Base-by-base conservation (phyloP, 2,888 invertebrate genomes). In the Amphipoea lucens region DNA sequence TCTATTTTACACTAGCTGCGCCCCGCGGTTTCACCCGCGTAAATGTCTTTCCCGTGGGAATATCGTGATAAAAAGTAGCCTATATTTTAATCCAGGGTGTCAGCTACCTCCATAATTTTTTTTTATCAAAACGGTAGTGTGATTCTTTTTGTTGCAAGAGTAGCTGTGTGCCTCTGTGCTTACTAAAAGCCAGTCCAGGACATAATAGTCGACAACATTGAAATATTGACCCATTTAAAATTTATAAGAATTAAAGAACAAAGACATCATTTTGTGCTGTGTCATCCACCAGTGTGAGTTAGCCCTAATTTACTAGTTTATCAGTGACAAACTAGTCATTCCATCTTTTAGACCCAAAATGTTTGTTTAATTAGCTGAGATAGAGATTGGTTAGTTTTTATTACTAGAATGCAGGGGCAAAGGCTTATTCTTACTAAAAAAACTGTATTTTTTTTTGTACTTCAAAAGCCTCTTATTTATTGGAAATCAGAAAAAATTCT, bases 211-310 rank as follows among this genome's bases (percentile, higher is more conserved):
- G 3, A 14, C 9, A 72, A 36, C 4, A 48, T 36, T 6, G 36
- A 48, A 48, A 72, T 72, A 2, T 48, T 73, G 29, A 14, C 4
- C 4, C 7, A 45, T 36, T 71, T 48, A 6, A 48, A 17, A 36
- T 76, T 48, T n/a, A 48, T 76, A 29, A 60, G 4, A 36, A 69
- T 45, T 70, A 36, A 42, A 68, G 68, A 48, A n/a, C n/a, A n/a
- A n/a, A n/a, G n/a, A n/a, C 5, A 36, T n/a, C 0, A 14, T 51
- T 63, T 78, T 29, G 12, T 51, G 54, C 14, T 23, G 42, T 23
- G 17, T n/a, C 29, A 42, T 51, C 11, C 29, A 40, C 2, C 7
- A 14, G 7, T 29, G 12, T 51, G 48, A 23, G 6, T 7, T 23
- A 51, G 29, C 40, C 48, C 23, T 48, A 40, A n/a, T 6, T 11